Evolutionary conservation across 2,888 invertebrate genomes (phyloP), one percentile per base, ranked within the genome.

Genomic region (Ichneumoninae sp.): DNA sequence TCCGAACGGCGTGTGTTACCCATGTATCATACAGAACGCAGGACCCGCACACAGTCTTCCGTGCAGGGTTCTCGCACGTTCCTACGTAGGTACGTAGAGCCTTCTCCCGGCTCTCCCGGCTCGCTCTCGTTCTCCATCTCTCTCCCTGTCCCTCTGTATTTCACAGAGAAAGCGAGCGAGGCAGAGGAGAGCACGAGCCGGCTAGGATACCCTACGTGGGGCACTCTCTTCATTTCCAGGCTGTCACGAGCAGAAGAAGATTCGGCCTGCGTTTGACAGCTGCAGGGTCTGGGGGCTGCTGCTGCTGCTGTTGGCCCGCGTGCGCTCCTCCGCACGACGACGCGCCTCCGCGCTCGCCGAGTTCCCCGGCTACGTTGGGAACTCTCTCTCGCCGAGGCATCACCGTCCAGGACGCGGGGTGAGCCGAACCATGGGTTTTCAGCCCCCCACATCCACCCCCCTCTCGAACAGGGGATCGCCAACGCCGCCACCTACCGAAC

Each of bases 231-330:
- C 93, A 93, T 93, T 93, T 93, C 91, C 91, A 92, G 91, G 90
- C 91, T 91, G 91, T 91, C 91, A 91, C 91, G 91, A 92, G 88
- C 91, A 91, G 91, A 91, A 93, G 93, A 93, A 93, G 93, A 93
- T 93, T 93, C 92, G 91, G 91, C 90, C 93, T 93, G 93, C 90
- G 92, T 91, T 93, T 93, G 93, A 93, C 93, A 93, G 93, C 92
- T 92, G 92, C 92, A 93, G 92, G 92, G 92, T 92, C 91, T 91
- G 91, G 92, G 92, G 91, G 89, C 87, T 87, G 86, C 72, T 60
- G 69, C 72, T 26, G 26, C 70, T 75, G 77, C 72, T 72, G 50
- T 71, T 74, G 74, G 44, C 68, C 71, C 82, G 83, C 70, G 54
- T 76, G 69, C 71, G 76, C 33, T 72, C 66, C 47, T 74, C 71